Conservation (phyloP, 2,113 vertebrate species). For the Eira barbara region DNA sequence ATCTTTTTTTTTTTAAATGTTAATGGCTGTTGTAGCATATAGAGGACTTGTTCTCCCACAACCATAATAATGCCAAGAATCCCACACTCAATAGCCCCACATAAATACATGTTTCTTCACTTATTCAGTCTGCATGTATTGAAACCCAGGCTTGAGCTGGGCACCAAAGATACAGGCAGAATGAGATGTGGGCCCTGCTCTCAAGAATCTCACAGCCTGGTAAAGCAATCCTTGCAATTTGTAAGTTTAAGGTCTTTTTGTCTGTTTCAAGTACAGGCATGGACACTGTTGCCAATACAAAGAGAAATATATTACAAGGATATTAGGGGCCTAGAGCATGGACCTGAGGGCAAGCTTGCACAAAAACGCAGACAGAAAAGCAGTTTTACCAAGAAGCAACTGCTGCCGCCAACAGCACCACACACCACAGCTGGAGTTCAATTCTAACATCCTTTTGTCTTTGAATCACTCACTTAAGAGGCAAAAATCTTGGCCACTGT, state of each 20-base stretch:
- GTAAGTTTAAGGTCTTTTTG: neutral
- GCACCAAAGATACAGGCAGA: neutral
- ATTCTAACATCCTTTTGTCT: slow-evolving; percentile 33
- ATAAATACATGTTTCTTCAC: neutral
- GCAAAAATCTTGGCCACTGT: slow-evolving; percentile 5
- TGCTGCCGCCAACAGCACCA: neutral
- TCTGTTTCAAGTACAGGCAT: neutral
- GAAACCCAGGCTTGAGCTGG: neutral
- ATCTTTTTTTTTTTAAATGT: neutral
- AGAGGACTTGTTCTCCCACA: neutral
- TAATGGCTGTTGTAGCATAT: neutral
- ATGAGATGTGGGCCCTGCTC: neutral
- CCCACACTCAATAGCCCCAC: neutral
- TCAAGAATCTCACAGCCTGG: neutral
- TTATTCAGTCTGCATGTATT: neutral
- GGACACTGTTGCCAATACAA: neutral
- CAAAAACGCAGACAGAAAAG: neutral
- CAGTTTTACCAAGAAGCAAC: neutral
- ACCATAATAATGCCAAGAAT: neutral
- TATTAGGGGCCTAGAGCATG: neutral
- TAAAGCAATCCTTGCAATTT: neutral
- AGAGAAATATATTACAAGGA: neutral
- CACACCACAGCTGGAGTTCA: neutral
- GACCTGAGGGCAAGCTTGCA: neutral
- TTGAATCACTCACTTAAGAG: neutral